These are phyloP conservation scores for Osmoderma eremita DNA, from an alignment of 2,888 invertebrate species.

Conservation along the genomic window DNA sequence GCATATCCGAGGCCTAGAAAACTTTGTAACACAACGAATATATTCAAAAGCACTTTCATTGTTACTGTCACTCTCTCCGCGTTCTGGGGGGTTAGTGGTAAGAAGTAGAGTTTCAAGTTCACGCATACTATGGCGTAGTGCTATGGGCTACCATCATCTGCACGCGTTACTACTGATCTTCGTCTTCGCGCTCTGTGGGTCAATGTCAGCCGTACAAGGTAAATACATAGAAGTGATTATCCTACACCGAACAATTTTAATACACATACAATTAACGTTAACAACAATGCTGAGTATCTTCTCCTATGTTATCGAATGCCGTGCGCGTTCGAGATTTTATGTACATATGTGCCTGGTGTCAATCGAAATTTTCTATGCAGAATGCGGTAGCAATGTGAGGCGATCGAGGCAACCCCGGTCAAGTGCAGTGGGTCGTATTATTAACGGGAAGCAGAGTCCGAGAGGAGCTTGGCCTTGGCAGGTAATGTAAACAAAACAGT, in stretches of 20 bases:
- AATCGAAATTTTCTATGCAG: slow-evolving; percentile 60
- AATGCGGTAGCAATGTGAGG: slow-evolving; percentile 75
- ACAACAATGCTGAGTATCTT: not conserved
- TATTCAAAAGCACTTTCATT: slow-evolving; percentile 56
- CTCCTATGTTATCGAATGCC: slow-evolving; percentile 10
- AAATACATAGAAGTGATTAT: slow-evolving; percentile 46
- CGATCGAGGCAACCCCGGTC: slow-evolving; percentile 71
- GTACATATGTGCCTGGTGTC: not conserved
- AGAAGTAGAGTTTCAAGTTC: slow-evolving; percentile 44
- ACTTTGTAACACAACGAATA: slow-evolving; percentile 15
- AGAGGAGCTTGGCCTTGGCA: slow-evolving; percentile 89
- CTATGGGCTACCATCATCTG: slow-evolving; percentile 56
- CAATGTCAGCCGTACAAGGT: slow-evolving; percentile 58
- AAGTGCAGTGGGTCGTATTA: slow-evolving; percentile 71
- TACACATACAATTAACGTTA: slow-evolving; percentile 21
- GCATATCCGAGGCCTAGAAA: slow-evolving; percentile 16
- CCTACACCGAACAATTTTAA: slow-evolving; percentile 5
- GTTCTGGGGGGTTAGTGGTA: slow-evolving; percentile 40
- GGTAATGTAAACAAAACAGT: slow-evolving; percentile 61
- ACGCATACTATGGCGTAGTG: slow-evolving; percentile 52
- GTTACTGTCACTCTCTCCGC: slow-evolving; percentile 60
- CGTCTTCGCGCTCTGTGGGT: slow-evolving; percentile 55
- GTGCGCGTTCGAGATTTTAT: not conserved
- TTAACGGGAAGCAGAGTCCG: slow-evolving; percentile 79
- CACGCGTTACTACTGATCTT: slow-evolving; percentile 54